Evolutionary conservation across 2,888 invertebrate genomes (phyloP).

Genomic region (Campoplex capitator): DNA sequence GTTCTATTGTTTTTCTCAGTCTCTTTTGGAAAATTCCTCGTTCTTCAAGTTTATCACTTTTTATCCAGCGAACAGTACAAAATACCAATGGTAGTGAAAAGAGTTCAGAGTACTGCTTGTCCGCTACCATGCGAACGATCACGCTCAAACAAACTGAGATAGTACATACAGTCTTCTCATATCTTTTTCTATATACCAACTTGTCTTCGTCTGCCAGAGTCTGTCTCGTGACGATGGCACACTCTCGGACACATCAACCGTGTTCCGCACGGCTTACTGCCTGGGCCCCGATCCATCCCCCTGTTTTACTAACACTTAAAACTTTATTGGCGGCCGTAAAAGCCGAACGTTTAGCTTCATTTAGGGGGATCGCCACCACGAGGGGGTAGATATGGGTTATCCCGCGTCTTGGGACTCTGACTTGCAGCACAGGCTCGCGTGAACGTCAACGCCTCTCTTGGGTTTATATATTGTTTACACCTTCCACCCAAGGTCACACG

Average conservation of each 20-base stretch:
- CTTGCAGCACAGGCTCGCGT: slow-evolving; percentile 52
- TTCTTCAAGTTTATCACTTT: neutral
- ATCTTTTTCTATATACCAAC: slow-evolving; percentile 37
- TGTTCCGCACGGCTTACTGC: slow-evolving; percentile 63
- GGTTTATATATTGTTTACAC: slow-evolving; percentile 68
- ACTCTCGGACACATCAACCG: slow-evolving; percentile 64
- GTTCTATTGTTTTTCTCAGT: neutral
- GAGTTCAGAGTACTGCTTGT: slow-evolving; percentile 44
- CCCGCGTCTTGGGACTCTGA: slow-evolving; percentile 57
- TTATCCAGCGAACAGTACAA: neutral
- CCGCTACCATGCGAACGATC: slow-evolving; percentile 40
- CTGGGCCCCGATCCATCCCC: slow-evolving; percentile 63
- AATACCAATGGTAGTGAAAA: slow-evolving; percentile 32
- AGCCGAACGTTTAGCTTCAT: slow-evolving; percentile 82
- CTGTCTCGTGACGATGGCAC: slow-evolving; percentile 60
- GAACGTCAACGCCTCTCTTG: slow-evolving; percentile 58
- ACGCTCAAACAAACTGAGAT: neutral
- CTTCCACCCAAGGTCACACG: slow-evolving; percentile 58
- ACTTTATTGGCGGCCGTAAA: slow-evolving; percentile 84
- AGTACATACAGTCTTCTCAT: slow-evolving; percentile 30
- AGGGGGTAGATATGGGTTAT: slow-evolving; percentile 69
- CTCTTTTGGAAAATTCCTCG: neutral
- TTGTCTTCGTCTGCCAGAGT: slow-evolving; percentile 62
- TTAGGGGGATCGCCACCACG: slow-evolving; percentile 72
- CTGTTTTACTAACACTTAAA: slow-evolving; percentile 84